A percentile compares a stretch with the other conserved stretches of the same genome.
Conservation (phyloP, 2,113 vertebrate species). For the Orientallactaga bullata region DNA sequence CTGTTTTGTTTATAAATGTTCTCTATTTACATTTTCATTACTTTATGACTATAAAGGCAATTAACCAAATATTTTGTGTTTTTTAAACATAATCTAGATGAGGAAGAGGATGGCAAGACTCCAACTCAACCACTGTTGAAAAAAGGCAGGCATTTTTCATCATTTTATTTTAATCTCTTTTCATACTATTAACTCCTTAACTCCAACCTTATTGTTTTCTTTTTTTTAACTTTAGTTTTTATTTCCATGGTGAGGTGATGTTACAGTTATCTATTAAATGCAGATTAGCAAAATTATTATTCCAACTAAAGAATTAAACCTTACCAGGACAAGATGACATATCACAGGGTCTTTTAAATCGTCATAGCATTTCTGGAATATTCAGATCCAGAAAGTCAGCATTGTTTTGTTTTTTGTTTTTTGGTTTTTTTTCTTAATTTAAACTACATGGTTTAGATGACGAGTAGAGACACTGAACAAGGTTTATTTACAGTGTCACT, state of each 20-base stretch:
- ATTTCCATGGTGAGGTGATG: constrained; percentile 73
- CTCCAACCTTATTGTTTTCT: constrained; percentile 76
- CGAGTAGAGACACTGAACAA: constrained; percentile 66
- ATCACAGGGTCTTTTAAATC: constrained; percentile 57
- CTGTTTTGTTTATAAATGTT: constrained; percentile 74
- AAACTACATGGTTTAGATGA: constrained; percentile 75
- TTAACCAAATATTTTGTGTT: constrained; percentile 90
- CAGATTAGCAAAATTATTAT: constrained; percentile 65
- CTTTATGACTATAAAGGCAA: constrained; percentile 82
- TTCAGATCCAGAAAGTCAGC: constrained; percentile 42
- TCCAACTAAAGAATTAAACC: constrained; percentile 59
- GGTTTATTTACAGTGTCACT: constrained; percentile 48
- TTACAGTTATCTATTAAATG: constrained; percentile 74
- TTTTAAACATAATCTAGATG: constrained; percentile 93
- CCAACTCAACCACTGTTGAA: constrained; percentile 97
- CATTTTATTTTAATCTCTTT: constrained; percentile 88
- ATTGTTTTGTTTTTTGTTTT: constrained; percentile 26
- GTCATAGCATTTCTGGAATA: constrained; percentile 60
- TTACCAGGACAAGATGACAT: constrained; percentile 34
- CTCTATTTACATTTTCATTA: constrained; percentile 76
- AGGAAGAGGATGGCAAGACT: constrained; percentile 97
- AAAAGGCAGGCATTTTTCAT: constrained; percentile 98
- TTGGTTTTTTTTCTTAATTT: not conserved
- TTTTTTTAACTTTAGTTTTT: constrained; percentile 74
- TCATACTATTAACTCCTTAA: constrained; percentile 83